Evolutionary conservation across 2,888 invertebrate species (phyloP).

Genomic region (Drosophila picticornis): DNA sequence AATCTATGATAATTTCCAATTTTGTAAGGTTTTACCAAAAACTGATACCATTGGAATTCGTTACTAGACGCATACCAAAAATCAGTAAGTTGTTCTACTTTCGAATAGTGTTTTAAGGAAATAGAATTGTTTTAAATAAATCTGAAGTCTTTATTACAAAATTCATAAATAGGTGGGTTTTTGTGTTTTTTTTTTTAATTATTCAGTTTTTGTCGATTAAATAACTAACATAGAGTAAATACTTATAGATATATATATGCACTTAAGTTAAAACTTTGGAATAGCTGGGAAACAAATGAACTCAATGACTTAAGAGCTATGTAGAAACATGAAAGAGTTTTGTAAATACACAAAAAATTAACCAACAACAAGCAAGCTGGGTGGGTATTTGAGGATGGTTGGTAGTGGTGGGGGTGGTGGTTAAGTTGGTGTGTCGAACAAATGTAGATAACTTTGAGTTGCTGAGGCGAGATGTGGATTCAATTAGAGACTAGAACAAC

Average conservation of each 20-base stretch:
- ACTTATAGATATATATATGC: constrained; percentile 30
- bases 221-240: constrained; percentile 45
- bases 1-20: too few species aligned
- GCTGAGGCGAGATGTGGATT: constrained; percentile 43
- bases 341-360: constrained; percentile 31
- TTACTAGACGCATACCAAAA: not conserved
- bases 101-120: not conserved
- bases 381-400: not conserved
- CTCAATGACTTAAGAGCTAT: constrained; percentile 55
- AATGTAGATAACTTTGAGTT: constrained; percentile 29
- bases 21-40: too few species aligned
- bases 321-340: constrained; percentile 50
- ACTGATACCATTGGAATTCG: not conserved
- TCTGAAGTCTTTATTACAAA: constrained; percentile 64
- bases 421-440: constrained; percentile 4
- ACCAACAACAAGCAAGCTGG: constrained; percentile 59
- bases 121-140: not conserved
- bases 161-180: constrained; percentile 76
- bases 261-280: constrained; percentile 71
- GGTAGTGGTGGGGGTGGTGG: not conserved
- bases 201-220: constrained; percentile 27
- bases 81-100: not conserved
- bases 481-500: constrained; percentile 83
- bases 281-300: constrained; percentile 72
- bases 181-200: not conserved